Base-by-base conservation (phyloP, 2,888 invertebrate genomes). In the Tenthredo scrophulariae region DNA sequence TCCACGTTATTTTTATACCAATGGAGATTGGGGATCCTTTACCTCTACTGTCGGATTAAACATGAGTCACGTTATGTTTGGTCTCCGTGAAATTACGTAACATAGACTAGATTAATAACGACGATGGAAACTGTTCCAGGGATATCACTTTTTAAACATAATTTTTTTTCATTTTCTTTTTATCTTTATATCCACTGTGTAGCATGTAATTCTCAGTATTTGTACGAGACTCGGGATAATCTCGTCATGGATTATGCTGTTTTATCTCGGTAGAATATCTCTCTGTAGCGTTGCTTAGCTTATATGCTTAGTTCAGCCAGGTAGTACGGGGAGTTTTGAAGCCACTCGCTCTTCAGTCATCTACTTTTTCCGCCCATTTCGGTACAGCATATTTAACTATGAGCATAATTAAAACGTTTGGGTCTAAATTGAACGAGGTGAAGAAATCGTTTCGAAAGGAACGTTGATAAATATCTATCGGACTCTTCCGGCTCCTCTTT, bases 201-300 rank as follows among this genome's bases (percentile, higher is more conserved):
- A 40, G 80, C 80, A 37, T 80, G 80, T 80, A 80, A 80, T 80
- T 80, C 62, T 40, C 80, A 62, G 58, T 80, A 80, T 80, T 43
- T 62, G 40, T 40, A 80, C 80, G 26, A 58, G 80, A 40, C 80
- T 80, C 80, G 15, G 40, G 62, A 80, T 62, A 80, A 80, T 80
- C 80, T 22, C 40, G 40, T 33, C 29, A 62, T 80, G n/a, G 37
- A 80, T 80, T 62, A 40, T 40, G 58, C 80, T 80, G 7, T 80
- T 80, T 80, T 80, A 80, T 62, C 62, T 40, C 62, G 40, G 62
- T 40, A 9, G 40, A 40, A 80, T 37, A 62, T 80, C 58, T 37
- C 40, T 62, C 40, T 40, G 58, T 22, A 62, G 15, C 62, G 26
- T 80, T 62, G 22, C 62, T 62, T 58, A 40, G 58, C 62, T 62